Base-by-base conservation (phyloP, 1,140 invertebrate genomes). In the Xylocopa sonorina region DNA sequence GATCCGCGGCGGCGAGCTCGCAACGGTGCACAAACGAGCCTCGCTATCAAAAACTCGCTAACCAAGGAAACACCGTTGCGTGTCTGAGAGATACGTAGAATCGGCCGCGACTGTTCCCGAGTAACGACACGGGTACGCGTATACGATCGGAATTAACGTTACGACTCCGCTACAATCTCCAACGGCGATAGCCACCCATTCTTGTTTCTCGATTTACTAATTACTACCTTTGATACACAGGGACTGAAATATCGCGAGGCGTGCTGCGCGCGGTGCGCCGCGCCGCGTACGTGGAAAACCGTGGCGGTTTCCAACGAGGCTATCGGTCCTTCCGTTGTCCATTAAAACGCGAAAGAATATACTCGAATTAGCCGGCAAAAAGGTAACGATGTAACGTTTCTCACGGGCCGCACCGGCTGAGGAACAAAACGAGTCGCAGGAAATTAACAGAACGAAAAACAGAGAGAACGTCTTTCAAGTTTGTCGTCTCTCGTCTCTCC, bases 401-500 rank as follows among this genome's bases (percentile, higher is more conserved):
- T 78, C 57, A 72, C 46, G 46, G 38, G 46, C 9, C 18, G 46
- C 29, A 55, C 9, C 18, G 46, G 27, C 43, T 27, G 21, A 27
- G 16, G 68, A 73, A 73, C 48, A 78, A 78, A 72, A 72, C 77
- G 38, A 78, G 64, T 62, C 24, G 68, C 38, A 48, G 77, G 53
- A 78, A 73, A 78, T 78, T 72, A 78, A 78, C 72, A 58, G 68
- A 41, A 57, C 27, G n/a, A 43, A 34, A 16, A 48, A 46, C 12
- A 34, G 32, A 24, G 67, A 80, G 51, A 14, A 83, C 77, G 71
- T 85, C 82, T 74, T 63, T 29, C 48, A 58, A 71, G 63, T 69
- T 50, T 38, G 80, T 71, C 27, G 29, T 62, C 71, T 73, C 51
- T 46, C n/a, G 57, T 48, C 68, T 48, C 53, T 38, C 76, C 34